Evolutionary conservation across 2,888 invertebrate species (phyloP), one percentile per base, ranked within the genome.

Genomic region (Achlya flavicornis): DNA sequence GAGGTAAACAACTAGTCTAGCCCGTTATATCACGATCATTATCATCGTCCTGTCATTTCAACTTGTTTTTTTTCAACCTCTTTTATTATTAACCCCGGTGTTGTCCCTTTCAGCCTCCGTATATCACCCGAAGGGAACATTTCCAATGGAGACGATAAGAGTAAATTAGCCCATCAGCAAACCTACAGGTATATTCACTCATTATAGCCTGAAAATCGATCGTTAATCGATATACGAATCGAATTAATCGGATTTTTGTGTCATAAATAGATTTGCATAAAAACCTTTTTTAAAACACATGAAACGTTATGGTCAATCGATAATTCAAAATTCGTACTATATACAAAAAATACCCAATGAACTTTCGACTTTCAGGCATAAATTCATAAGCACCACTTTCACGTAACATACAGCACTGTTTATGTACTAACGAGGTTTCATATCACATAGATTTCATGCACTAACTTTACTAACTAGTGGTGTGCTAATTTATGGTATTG

Each of bases 141-240:
- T 84, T 94, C 95, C 70, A 95, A 95, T 90, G 94, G 94, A 84
- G 95, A 95, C 77, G 96, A 96, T 86, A 96, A 96, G 91, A 92
- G 92, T 95, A 91, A 95, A 95, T 90, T 95, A 95, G 83, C 93
- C 94, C 86, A 96, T 92, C 96, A 96, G 85, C 96, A 97, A 93
- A 96, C 96, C 66, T 96, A 96, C 94, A 96, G 96, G 96, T 96
- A 94, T 87, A 91, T 91, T 82, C 80, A 79, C 71, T 78, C 83
- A 83, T 82, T 58, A 33, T 46, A 58, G 61, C 57, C 63, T 57
- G 46, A 62, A 41, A 16, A 43, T 60, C 60, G 60, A 60, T 60
- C 10, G 35, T 59, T 41, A 26, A 26, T 26, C 57, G 26, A 33
- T 33, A 6, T 11, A 26, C 33, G 4, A 7, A 48, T 48, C 48